Evolutionary conservation across 2,888 invertebrate species (phyloP).

Genomic region (Diarsia rubi): DNA sequence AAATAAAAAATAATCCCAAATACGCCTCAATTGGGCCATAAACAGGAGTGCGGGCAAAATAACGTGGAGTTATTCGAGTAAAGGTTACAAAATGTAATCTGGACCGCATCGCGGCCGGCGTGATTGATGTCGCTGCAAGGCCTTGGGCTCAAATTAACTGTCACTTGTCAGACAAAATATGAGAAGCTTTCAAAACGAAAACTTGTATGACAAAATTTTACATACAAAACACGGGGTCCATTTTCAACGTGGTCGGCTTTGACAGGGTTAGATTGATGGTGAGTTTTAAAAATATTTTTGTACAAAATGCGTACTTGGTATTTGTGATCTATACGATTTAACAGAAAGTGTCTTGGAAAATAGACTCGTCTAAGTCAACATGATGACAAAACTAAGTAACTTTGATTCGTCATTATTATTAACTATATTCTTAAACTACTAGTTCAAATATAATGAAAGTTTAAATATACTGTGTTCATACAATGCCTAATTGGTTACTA

Average conservation of each 20-base stretch:
- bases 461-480: too few relatives aligned
- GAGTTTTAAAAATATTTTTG: conserved; percentile 5
- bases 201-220: conserved; percentile 64
- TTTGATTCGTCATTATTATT: too few relatives aligned
- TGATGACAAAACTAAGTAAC: too few relatives aligned
- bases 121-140: conserved; percentile 75
- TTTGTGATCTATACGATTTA: neutral
- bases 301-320: neutral
- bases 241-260: conserved; percentile 50
- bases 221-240: conserved; percentile 52
- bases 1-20: conserved; percentile 17
- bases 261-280: conserved; percentile 61
- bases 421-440: too few relatives aligned
- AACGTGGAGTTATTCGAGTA: conserved; percentile 45
- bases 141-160: conserved; percentile 73
- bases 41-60: conserved; percentile 26
- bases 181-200: conserved; percentile 65
- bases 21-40: conserved; percentile 20
- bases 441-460: too few relatives aligned
- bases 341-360: neutral
- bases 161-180: conserved; percentile 69
- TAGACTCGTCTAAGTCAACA: too few relatives aligned
- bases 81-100: conserved; percentile 67
- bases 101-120: conserved; percentile 61
- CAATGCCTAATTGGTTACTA: too few relatives aligned